Percentiles rank a stretch among this genome's conserved stretches.
Evolutionary conservation across 2,113 vertebrate species (phyloP).

Genomic region (Istiophorus platypterus): DNA sequence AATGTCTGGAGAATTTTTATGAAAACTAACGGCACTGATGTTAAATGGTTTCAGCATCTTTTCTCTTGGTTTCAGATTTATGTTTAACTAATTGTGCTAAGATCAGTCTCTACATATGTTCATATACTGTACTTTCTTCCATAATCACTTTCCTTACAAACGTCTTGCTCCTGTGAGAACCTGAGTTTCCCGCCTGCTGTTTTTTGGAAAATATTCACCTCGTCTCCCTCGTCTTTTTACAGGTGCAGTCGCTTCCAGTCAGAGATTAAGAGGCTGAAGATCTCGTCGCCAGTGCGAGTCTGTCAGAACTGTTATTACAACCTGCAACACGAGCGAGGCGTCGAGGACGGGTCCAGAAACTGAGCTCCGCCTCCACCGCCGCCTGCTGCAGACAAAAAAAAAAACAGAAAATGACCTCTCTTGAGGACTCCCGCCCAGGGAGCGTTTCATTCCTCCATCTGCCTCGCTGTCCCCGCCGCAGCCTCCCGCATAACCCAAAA

Average conservation of each 20-base stretch:
- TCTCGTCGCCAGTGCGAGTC: conserved; percentile 96
- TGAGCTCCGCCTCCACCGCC: conserved; percentile 66
- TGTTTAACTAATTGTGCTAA: neutral
- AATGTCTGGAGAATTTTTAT: neutral
- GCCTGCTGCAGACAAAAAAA: neutral
- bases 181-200: neutral
- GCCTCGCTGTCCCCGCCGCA: neutral
- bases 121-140: neutral
- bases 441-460: conserved; percentile 25
- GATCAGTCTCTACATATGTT: too few relatives aligned
- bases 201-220: neutral
- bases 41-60: neutral
- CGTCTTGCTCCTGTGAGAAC: neutral
- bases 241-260: conserved; percentile 99
- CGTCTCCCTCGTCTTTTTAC: neutral
- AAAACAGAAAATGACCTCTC: neutral
- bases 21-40: neutral
- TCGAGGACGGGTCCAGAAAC: conserved; percentile 90
- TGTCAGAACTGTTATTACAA: conserved; percentile 99
- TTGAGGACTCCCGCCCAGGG: neutral
- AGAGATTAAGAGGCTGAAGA: conserved; percentile 97
- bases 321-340: conserved; percentile 92
- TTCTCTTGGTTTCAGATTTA: neutral
- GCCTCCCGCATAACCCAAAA: neutral
- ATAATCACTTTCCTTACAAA: neutral